A percentile compares a stretch with the other conserved stretches of the same genome.
Conservation (phyloP, 2,113 vertebrate genomes). For the Leptosomus discolor region DNA sequence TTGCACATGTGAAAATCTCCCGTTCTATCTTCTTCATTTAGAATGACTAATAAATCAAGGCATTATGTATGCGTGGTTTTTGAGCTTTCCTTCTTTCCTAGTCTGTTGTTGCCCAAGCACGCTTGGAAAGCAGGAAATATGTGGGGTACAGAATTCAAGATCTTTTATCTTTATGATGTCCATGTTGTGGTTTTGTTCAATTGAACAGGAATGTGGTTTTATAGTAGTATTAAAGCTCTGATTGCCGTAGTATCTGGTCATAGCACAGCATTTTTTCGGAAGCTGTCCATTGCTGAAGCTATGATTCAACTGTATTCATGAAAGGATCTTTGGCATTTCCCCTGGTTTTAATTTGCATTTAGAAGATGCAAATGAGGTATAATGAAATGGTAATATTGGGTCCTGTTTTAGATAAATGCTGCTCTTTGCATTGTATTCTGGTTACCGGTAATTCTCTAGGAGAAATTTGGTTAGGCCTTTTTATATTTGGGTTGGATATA, state of each 20-base stretch:
- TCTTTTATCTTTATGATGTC: background rate
- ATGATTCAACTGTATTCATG: background rate
- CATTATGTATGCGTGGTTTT: background rate
- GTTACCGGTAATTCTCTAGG: background rate
- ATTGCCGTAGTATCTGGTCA: background rate
- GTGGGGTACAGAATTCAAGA: accelerated
- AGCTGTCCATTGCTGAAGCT: background rate
- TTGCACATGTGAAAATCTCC: background rate
- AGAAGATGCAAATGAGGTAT: background rate
- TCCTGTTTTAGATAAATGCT: background rate
- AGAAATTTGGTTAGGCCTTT: background rate
- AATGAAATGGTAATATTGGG: background rate
- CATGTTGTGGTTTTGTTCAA: background rate
- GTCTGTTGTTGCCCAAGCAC: background rate
- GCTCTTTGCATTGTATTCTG: background rate
- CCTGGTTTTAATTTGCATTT: background rate
- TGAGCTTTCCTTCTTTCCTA: background rate
- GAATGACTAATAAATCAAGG: background rate
- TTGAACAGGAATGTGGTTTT: background rate
- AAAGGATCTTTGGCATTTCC: background rate
- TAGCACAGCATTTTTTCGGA: background rate
- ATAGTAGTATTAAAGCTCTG: background rate
- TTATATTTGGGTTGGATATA: background rate
- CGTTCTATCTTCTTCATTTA: background rate
- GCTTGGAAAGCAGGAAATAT: background rate